phyloP scores from a whole-genome alignment of 2,113 vertebrate genomes.

The Syrmaticus mikado region DNA sequence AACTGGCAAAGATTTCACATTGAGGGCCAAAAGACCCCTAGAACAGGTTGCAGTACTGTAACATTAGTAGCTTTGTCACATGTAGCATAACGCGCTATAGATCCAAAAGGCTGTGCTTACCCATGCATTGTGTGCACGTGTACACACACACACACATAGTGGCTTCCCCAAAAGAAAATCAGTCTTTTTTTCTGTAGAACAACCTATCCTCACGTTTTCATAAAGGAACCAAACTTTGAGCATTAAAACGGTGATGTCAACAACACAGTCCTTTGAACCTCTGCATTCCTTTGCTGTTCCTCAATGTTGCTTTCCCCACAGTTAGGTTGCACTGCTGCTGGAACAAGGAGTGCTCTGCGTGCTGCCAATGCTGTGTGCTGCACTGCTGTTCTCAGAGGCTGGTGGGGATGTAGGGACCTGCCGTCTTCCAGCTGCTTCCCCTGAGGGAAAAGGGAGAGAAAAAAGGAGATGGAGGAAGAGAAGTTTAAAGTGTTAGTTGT shows the following conservation, averaged over 20 bases:
- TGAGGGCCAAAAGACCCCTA: conserved; percentile 64
- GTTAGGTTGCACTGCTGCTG: conserved; percentile 92
- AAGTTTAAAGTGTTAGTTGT: neutral
- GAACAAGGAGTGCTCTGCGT: conserved; percentile 97
- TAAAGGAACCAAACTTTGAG: conserved; percentile 59
- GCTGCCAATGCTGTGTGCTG: conserved; percentile 94
- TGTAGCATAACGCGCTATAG: conserved; percentile 58
- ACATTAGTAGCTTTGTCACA: conserved; percentile 78
- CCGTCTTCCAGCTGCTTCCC: conserved; percentile 81
- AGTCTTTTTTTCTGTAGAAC: neutral
- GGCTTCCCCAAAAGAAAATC: conserved; percentile 61
- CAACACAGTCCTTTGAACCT: conserved; percentile 41
- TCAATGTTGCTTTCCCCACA: neutral
- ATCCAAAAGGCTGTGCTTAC: conserved; percentile 58
- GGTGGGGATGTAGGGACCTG: conserved; percentile 84
- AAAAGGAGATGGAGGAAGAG: neutral
- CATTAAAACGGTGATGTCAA: conserved; percentile 1
- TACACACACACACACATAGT: conserved; percentile 36
- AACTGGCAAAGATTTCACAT: conserved; percentile 82
- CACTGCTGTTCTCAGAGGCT: conserved; percentile 93
- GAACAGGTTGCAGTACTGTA: conserved; percentile 71
- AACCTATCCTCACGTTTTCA: neutral
- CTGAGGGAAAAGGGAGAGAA: conserved; percentile 67
- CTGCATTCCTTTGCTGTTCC: neutral
- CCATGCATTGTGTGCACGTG: conserved; percentile 28